phyloP scores from a whole-genome alignment of 2,888 invertebrate species.

The Dilophus febrilis region DNA sequence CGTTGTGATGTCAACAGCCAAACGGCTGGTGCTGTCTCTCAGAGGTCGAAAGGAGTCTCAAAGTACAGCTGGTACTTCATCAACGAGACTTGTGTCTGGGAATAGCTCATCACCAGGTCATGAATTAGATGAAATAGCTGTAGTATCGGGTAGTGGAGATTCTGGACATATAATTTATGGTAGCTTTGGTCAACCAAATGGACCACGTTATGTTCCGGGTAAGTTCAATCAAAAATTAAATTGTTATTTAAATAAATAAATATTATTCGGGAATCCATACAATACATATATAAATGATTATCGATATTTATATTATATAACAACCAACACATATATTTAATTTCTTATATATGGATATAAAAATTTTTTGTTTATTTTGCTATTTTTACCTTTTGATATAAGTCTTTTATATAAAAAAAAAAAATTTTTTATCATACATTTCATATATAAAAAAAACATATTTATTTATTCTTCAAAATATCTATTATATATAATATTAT shows the following conservation, averaged over 20 bases:
- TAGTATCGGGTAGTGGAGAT: slow-evolving; percentile 43
- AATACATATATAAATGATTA: no score
- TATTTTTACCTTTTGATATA: no score
- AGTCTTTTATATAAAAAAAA: no score
- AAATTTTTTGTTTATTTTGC: no score
- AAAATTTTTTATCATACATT: no score
- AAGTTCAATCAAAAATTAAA: no score
- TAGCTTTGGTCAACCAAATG: slow-evolving; percentile 30
- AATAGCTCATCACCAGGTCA: slow-evolving; percentile 28
- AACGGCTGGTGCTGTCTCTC: slow-evolving; percentile 42
- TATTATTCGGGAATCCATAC: neutral
- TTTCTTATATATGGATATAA: no score
- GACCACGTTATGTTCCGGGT: slow-evolving; percentile 42
- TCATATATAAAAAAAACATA: no score
- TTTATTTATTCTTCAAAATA: no score
- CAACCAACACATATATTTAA: no score
- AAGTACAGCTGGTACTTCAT: slow-evolving; percentile 31
- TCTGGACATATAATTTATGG: slow-evolving; percentile 23
- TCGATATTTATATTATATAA: no score
- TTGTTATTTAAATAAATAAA: slow-evolving; percentile 1
- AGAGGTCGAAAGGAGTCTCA: slow-evolving; percentile 41
- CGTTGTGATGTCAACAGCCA: slow-evolving; percentile 42
- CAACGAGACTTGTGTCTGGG: slow-evolving; percentile 33
- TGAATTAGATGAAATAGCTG: slow-evolving; percentile 50
- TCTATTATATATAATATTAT: no score